These are phyloP conservation scores for Epirrhoe tristata DNA, from an alignment of 2,888 invertebrate genomes.

Conservation along the genomic window DNA sequence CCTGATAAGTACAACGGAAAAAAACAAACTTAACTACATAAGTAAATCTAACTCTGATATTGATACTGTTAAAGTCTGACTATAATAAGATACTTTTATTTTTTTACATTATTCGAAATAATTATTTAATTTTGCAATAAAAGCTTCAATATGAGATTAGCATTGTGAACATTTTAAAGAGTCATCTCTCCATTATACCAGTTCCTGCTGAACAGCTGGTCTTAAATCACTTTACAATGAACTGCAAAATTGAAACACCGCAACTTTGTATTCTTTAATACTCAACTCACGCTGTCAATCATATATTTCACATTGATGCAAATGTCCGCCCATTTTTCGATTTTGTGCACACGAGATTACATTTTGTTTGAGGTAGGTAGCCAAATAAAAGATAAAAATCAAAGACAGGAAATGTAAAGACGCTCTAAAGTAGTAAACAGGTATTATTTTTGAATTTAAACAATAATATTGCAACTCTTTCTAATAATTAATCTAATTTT, in stretches of 20 bases:
- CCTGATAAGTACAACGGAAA: too few relatives aligned
- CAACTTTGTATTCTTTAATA: constrained; percentile 59
- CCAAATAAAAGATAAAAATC: background rate
- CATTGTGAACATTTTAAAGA: constrained; percentile 43
- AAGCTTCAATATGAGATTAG: constrained; percentile 34
- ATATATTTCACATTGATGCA: constrained; percentile 62
- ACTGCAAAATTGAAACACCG: constrained; percentile 58
- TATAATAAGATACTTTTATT: background rate
- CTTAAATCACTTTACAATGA: constrained; percentile 55
- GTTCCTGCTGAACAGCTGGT: constrained; percentile 60
- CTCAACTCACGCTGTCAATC: constrained; percentile 67
- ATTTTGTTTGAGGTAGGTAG: background rate
- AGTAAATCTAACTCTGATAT: too few relatives aligned
- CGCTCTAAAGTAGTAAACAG: too few relatives aligned
- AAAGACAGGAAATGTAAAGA: too few relatives aligned
- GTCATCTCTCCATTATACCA: constrained; percentile 53
- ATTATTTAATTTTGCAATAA: constrained; percentile 28
- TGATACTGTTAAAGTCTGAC: background rate
- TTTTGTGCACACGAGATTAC: constrained; percentile 1
- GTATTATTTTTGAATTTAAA: too few relatives aligned
- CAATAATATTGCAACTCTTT: too few relatives aligned
- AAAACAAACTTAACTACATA: too few relatives aligned
- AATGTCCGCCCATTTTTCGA: constrained; percentile 70
- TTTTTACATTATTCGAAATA: constrained; percentile 1
- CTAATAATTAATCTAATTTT: too few relatives aligned